phyloP scores from a whole-genome alignment of 2,797 vertebrate species.

The Simalia tracyae region DNA sequence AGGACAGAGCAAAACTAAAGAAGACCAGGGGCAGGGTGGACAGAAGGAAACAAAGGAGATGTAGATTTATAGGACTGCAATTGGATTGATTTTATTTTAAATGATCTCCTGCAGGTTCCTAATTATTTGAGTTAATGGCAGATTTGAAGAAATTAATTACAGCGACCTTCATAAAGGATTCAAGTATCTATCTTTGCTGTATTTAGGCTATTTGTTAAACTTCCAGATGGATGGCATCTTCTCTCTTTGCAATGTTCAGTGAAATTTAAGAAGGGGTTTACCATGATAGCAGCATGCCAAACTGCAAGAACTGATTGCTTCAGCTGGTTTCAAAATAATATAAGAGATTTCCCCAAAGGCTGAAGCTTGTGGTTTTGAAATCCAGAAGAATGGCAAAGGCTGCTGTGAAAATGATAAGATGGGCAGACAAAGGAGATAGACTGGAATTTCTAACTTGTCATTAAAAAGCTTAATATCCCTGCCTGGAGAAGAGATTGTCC shows the following conservation, averaged over 20 bases:
- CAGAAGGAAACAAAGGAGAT: background rate
- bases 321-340: slow-evolving; percentile 48
- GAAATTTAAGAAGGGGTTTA: slow-evolving; percentile 41
- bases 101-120: background rate
- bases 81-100: background rate
- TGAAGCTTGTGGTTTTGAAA: slow-evolving; percentile 43
- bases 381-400: slow-evolving; percentile 20
- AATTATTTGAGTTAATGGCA: background rate
- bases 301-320: slow-evolving; percentile 38
- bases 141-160: background rate
- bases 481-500: slow-evolving; percentile 1
- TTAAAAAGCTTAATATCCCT: slow-evolving; percentile 43
- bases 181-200: background rate
- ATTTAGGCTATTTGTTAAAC: slow-evolving; percentile 14
- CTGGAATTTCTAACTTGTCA: slow-evolving; percentile 19
- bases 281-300: background rate
- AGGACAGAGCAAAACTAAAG: background rate
- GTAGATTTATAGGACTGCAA: background rate
- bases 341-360: slow-evolving; percentile 51
- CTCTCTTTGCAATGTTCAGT: background rate
- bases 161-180: background rate
- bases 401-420: slow-evolving; percentile 41
- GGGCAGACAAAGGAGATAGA: slow-evolving; percentile 37
- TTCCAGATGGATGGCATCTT: background rate
- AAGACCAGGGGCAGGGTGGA: background rate